These are phyloP conservation scores for Drosophila sordidapex DNA, from an alignment of 2,888 invertebrate species.

Conservation along the genomic window DNA sequence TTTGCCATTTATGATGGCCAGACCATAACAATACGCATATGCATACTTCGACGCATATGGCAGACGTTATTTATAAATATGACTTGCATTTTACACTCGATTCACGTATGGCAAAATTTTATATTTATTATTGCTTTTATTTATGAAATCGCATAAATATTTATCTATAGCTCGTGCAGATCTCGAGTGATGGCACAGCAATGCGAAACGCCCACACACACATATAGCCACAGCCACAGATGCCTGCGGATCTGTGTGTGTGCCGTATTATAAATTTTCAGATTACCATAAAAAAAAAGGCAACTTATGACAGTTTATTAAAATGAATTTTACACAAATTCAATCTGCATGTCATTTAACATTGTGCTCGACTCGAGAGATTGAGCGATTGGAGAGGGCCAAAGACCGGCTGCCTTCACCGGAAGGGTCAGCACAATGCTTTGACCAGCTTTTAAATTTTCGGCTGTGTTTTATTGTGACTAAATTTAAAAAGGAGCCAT, in stretches of 20 bases:
- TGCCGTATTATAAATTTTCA: conserved; percentile 47
- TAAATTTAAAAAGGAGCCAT: conserved; percentile 9
- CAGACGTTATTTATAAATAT: conserved; percentile 28
- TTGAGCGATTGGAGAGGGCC: conserved; percentile 6
- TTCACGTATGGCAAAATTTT: conserved; percentile 16
- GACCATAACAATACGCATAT: conserved; percentile 11
- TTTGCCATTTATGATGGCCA: conserved; percentile 33
- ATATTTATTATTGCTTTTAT: conserved; percentile 59
- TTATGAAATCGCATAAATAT: conserved; percentile 73
- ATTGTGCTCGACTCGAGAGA: conserved; percentile 20
- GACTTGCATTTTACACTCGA: conserved; percentile 32
- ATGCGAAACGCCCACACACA: conserved; percentile 38
- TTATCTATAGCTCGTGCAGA: conserved; percentile 62
- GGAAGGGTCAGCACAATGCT: conserved; percentile 44
- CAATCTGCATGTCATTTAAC: conserved; percentile 67
- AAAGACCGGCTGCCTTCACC: conserved; percentile 9
- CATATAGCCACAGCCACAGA: conserved; percentile 3
- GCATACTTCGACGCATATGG: conserved; percentile 15
- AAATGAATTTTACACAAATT: conserved; percentile 70
- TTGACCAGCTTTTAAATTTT: conserved; percentile 24
- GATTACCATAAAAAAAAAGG: conserved; percentile 57
- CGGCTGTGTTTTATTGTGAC: conserved; percentile 1
- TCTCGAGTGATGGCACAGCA: conserved; percentile 36
- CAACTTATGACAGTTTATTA: conserved; percentile 70
- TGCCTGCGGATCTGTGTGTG: conserved; percentile 9